These are phyloP conservation scores for Rhea pennata DNA, from an alignment of 2,113 vertebrate genomes.

Conservation along the genomic window DNA sequence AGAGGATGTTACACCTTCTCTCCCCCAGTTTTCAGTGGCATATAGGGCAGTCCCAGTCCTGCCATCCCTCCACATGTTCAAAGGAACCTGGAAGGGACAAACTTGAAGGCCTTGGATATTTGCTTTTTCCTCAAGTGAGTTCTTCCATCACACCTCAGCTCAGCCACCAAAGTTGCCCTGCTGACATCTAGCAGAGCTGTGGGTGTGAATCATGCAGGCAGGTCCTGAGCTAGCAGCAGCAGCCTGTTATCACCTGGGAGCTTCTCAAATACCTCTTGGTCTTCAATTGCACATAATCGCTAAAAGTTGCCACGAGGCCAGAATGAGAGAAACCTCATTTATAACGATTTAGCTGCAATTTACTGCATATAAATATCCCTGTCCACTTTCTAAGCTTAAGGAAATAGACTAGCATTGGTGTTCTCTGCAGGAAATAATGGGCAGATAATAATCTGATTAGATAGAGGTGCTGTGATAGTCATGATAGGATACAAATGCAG, in stretches of 20 bases:
- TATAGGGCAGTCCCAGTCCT: background rate
- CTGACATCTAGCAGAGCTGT: background rate
- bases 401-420: background rate
- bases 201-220: background rate
- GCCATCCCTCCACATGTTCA: background rate
- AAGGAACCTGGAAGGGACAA: background rate
- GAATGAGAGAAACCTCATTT: background rate
- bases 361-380: background rate
- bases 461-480: background rate
- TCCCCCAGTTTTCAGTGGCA: background rate
- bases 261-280: background rate
- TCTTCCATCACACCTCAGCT: background rate
- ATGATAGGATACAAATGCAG: background rate
- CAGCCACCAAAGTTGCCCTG: background rate
- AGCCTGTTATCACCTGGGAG: background rate
- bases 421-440: background rate
- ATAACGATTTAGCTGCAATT: background rate
- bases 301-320: background rate
- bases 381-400: background rate
- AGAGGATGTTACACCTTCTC: background rate
- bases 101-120: background rate
- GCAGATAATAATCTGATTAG: background rate
- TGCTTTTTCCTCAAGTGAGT: background rate
- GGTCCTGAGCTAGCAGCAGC: background rate
- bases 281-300: background rate